A percentile compares a stretch with the other conserved stretches of the same genome.
Conservation (phyloP, 2,113 vertebrate genomes). For the Phycodurus eques region DNA sequence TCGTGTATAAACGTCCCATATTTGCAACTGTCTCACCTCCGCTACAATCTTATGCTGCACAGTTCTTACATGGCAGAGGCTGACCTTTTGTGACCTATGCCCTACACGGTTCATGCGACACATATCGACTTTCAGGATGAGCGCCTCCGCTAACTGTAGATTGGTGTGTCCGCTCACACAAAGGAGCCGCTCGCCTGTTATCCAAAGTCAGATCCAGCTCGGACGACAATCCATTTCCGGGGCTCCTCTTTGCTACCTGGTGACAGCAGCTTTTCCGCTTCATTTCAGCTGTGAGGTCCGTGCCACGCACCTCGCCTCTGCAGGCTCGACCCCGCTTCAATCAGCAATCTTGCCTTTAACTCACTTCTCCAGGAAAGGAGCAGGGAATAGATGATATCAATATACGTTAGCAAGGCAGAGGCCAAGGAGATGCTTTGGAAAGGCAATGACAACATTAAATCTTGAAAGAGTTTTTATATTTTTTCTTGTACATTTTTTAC, state of each 20-base stretch:
- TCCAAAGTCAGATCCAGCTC: conserved; percentile 62
- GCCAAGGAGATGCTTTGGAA: conserved; percentile 11
- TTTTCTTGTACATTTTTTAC: neutral
- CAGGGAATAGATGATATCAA: conserved; percentile 30
- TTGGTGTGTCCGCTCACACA: conserved; percentile 59
- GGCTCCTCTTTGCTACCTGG: conserved; percentile 43
- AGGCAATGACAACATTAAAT: conserved; percentile 3
- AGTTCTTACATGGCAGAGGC: conserved; percentile 10
- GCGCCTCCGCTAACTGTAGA: conserved; percentile 55
- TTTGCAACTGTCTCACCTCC: neutral
- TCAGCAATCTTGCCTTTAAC: conserved; percentile 48
- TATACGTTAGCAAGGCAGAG: conserved; percentile 44
- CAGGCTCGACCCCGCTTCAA: conserved; percentile 41
- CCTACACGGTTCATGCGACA: conserved; percentile 56
- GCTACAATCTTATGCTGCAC: neutral
- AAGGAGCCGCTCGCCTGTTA: conserved; percentile 45
- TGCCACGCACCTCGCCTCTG: conserved; percentile 22
- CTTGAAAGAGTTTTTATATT: too few relatives aligned
- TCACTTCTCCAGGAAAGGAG: conserved; percentile 43
- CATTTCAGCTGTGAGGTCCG: conserved; percentile 61
- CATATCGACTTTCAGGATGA: conserved; percentile 59
- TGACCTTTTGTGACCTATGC: conserved; percentile 54
- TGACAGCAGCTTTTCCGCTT: conserved; percentile 68
- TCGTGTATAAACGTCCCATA: neutral
- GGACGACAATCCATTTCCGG: conserved; percentile 60